These are phyloP conservation scores for Timema cristinae DNA, from an alignment of 2,888 invertebrate species.

Conservation along the genomic window DNA sequence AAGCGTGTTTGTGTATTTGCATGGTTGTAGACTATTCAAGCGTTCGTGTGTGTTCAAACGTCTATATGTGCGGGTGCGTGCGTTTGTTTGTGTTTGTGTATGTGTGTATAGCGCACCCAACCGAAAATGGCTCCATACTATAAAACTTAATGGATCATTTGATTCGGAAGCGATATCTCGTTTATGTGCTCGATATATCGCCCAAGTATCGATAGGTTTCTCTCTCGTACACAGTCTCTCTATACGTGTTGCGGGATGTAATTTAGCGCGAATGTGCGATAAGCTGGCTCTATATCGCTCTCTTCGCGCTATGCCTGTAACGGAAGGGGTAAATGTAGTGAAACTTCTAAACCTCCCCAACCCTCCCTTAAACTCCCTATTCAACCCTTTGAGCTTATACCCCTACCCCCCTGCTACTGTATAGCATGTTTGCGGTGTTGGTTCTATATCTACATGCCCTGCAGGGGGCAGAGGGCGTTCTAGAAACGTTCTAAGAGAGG, in stretches of 20 bases:
- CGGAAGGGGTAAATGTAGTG: slow-evolving; percentile 20
- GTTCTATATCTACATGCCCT: neutral
- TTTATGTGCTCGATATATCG: slow-evolving; percentile 28
- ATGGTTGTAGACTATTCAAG: too few relatives aligned
- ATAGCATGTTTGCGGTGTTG: slow-evolving; percentile 14
- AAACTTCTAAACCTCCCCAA: slow-evolving; percentile 12
- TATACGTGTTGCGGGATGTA: slow-evolving; percentile 16
- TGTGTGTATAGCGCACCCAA: too few relatives aligned
- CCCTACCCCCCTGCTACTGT: neutral
- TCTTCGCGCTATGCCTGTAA: too few relatives aligned
- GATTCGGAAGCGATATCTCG: slow-evolving; percentile 39
- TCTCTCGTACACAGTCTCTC: neutral
- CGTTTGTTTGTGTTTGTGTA: too few relatives aligned
- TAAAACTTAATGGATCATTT: slow-evolving; percentile 46
- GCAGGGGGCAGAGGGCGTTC: slow-evolving; percentile 1
- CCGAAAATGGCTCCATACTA: too few relatives aligned
- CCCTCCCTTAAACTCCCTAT: slow-evolving; percentile 7
- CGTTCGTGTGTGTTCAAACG: too few relatives aligned
- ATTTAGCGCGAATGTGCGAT: slow-evolving; percentile 26
- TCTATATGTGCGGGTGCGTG: too few relatives aligned
- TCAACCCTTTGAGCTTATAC: neutral
- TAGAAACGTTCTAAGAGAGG: neutral
- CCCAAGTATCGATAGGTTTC: neutral
- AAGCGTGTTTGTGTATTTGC: too few relatives aligned
- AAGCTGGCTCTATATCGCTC: slow-evolving; percentile 4